Base-by-base conservation (phyloP, 2,113 vertebrate species). In the Stigmatopora argus region DNA sequence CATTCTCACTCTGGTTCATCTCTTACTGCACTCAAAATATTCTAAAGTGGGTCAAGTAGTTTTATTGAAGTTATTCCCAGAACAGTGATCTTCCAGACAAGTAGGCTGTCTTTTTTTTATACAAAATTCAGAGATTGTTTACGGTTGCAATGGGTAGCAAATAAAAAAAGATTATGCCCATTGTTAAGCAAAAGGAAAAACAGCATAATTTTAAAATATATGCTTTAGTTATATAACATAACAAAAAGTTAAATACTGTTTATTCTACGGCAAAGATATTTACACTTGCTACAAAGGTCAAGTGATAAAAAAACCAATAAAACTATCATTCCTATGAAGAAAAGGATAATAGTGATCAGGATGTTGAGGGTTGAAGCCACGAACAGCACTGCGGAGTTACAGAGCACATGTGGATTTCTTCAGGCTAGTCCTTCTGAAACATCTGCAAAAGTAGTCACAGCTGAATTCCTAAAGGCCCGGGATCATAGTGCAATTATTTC, bases 1-100 rank as follows among this genome's bases (percentile, higher is more conserved):
- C 12, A 26, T 60, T 17, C 17, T 60, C 31, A 26, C 44, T 38
- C 26, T 10, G 21, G 26, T 53, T 72, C 75, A 78, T 81, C 79
- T 83, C 73, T 78, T 67, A 78, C 62, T 78, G 66, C 78, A 83
- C 78, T 77, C 73, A 78, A 86, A 81, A 81, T 77, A 69, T 58
- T 79, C 51, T 72, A 81, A 88, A 89, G 83, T 88, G 89, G 89
- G 87, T 89, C 87, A 88, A 77, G 83, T 85, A 79, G 63, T 84
- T 89, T 84, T 65, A 80, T 82, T 68, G 5, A 63, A 71, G 69
- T 75, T 59, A 35, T 35, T 74, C 71, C 67, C 35, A 78, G 63
- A 47, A 65, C 19, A 68, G 79, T 44, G 71, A 59, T 38, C 38
- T 60, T 35, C 47, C 64, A 66, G 78, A 82, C 62, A 69, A 73